A percentile compares a stretch with the other conserved stretches of the same genome.
Evolutionary conservation across 1,140 invertebrate genomes (phyloP).

Genomic region (Globodera ellingtonae): DNA sequence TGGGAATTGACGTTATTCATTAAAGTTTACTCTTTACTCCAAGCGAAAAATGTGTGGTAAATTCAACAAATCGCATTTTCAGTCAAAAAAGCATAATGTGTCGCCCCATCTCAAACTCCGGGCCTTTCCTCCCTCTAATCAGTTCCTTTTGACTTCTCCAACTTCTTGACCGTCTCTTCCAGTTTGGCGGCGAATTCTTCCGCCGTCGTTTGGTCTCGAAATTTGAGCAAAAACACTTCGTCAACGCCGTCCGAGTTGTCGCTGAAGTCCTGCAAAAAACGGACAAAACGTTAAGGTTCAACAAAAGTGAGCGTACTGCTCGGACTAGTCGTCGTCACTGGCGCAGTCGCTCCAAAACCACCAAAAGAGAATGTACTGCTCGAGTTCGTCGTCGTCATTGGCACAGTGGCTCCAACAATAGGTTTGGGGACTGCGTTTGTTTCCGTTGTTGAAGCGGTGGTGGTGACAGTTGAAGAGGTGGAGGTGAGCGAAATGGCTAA

Average conservation of each 20-base stretch:
- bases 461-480: background rate
- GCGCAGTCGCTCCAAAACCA: background rate
- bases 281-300: background rate
- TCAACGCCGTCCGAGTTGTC: background rate
- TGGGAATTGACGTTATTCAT: too few relatives aligned
- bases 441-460: background rate
- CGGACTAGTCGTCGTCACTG: background rate
- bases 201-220: conserved; percentile 8
- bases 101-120: too few relatives aligned
- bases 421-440: background rate
- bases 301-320: background rate
- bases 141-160: background rate
- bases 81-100: too few relatives aligned
- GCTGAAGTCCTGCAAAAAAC: conserved; percentile 16
- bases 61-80: too few relatives aligned
- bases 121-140: background rate
- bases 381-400: background rate
- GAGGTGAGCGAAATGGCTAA: background rate
- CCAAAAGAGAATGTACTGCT: background rate
- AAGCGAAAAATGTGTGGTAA: too few relatives aligned
- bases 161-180: background rate
- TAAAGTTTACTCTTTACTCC: too few relatives aligned
- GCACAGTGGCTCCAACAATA: background rate
- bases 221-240: conserved; percentile 20
- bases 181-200: conserved; percentile 9